phyloP scores from a whole-genome alignment of 2,113 vertebrate genomes.

The Bufo bufo region DNA sequence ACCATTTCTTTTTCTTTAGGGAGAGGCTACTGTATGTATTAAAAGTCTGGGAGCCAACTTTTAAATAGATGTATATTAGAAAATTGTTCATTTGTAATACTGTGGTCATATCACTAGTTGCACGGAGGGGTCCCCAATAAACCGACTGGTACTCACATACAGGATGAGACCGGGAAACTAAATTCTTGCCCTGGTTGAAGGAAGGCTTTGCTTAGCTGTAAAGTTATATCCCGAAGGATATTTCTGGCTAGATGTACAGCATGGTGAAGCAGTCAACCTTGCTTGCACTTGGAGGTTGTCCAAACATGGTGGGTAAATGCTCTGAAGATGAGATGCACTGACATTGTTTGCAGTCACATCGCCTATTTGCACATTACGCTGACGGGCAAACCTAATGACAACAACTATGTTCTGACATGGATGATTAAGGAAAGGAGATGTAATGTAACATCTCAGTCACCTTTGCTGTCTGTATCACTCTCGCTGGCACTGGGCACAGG shows the following conservation, averaged over 20 bases:
- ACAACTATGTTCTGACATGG: not conserved
- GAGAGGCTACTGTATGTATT: too few relatives aligned
- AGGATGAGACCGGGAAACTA: not conserved
- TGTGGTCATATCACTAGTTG: too few relatives aligned
- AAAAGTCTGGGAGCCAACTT: too few relatives aligned
- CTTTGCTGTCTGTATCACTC: constrained; percentile 61
- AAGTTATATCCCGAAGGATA: not conserved
- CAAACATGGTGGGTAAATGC: not conserved
- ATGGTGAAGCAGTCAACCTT: not conserved
- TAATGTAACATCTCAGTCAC: constrained; percentile 41
- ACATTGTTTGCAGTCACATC: not conserved
- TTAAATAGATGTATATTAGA: too few relatives aligned
- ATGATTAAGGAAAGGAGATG: not conserved
- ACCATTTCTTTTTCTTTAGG: too few relatives aligned
- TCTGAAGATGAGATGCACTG: not conserved
- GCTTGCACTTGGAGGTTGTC: not conserved
- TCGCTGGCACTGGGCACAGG: constrained; percentile 69
- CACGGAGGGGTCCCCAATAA: too few relatives aligned
- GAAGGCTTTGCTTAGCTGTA: not conserved
- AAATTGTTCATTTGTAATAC: too few relatives aligned
- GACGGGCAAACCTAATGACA: not conserved
- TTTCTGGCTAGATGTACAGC: not conserved
- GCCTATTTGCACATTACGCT: not conserved
- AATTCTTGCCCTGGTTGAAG: not conserved
- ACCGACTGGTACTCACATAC: not conserved